These are phyloP conservation scores for Protodeltote pygarga DNA, from an alignment of 2,888 invertebrate species.

Conservation along the genomic window DNA sequence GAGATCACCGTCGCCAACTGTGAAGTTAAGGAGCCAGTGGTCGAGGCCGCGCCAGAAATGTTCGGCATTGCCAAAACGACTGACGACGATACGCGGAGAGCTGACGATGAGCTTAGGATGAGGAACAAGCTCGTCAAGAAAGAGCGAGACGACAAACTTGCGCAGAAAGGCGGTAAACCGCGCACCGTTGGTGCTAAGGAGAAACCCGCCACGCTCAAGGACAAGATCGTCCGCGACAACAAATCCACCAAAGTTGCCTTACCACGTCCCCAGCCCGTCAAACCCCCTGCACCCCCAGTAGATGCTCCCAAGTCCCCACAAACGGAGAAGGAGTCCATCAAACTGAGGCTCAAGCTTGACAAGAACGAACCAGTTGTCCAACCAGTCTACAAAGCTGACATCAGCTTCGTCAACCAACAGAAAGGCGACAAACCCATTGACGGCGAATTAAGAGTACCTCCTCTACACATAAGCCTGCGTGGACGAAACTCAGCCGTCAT, in stretches of 20 bases:
- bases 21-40: constrained; percentile 65
- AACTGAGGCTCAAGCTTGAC: constrained; percentile 93
- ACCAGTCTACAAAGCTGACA: constrained; percentile 93
- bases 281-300: constrained; percentile 55
- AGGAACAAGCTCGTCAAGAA: constrained; percentile 55
- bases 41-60: constrained; percentile 83
- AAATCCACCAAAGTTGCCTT: constrained; percentile 78
- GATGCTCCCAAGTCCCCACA: constrained; percentile 74
- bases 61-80: constrained; percentile 85
- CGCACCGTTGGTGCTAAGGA: constrained; percentile 73
- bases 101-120: constrained; percentile 67
- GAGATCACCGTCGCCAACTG: constrained; percentile 82
- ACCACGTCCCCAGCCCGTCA: constrained; percentile 65
- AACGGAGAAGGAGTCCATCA: constrained; percentile 91
- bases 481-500: constrained; percentile 95
- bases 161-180: constrained; percentile 78
- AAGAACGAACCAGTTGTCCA: constrained; percentile 93
- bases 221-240: constrained; percentile 75
- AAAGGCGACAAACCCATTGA: constrained; percentile 85
- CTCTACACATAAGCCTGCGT: constrained; percentile 94
- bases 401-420: constrained; percentile 89
- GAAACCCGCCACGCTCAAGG: constrained; percentile 75
- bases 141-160: constrained; percentile 71
- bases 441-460: constrained; percentile 93
- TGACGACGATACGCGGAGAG: constrained; percentile 57